Percentiles rank a stretch among this genome's conserved stretches.
Conservation (phyloP, 2,113 vertebrate species). For the Sarotherodon lohbergeri region DNA sequence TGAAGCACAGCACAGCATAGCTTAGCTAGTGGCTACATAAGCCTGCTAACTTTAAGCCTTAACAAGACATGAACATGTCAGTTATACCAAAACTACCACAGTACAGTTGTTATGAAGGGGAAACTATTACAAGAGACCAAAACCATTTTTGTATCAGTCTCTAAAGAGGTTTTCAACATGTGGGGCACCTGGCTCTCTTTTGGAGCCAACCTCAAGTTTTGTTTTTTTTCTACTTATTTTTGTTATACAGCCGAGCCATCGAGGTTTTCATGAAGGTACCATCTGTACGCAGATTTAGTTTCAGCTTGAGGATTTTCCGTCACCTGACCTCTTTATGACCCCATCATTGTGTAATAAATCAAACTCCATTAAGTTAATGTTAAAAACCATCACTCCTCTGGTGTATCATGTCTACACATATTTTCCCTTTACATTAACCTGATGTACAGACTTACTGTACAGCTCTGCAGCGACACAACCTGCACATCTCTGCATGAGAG, state of each 20-base stretch:
- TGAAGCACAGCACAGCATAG: neutral
- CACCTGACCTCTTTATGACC: neutral
- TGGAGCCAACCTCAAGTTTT: neutral
- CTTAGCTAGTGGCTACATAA: neutral
- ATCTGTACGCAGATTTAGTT: neutral
- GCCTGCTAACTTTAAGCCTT: neutral
- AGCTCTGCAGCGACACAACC: neutral
- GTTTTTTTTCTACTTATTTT: rapidly evolving
- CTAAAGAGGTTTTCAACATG: neutral
- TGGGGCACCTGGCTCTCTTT: neutral
- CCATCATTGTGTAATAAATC: neutral
- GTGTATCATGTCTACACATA: neutral
- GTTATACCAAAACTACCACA: neutral
- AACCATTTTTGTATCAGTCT: neutral
- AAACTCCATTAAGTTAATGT: neutral
- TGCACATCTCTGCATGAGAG: neutral
- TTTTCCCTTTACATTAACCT: neutral
- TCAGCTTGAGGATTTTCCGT: neutral
- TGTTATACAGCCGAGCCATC: neutral
- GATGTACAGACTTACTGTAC: neutral
- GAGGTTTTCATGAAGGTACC: neutral
- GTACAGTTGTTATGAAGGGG: neutral
- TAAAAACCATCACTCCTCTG: neutral
- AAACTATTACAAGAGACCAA: neutral
- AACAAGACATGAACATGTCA: neutral